Evolutionary conservation across 1,140 invertebrate species (phyloP).

Genomic region (Frieseomelitta varia): DNA sequence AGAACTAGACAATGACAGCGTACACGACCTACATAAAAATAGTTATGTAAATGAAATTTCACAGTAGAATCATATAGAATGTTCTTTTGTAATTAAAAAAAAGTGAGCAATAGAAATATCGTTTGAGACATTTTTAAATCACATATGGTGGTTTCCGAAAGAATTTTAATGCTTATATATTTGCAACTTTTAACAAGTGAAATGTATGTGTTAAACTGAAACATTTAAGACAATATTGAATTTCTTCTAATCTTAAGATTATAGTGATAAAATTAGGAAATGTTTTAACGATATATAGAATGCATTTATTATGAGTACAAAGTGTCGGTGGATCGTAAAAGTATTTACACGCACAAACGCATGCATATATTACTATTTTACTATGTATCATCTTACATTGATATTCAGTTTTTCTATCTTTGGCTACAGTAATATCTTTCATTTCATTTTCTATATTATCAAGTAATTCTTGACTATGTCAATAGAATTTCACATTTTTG

Average conservation of each 20-base stretch:
- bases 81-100: slow-evolving; percentile 17
- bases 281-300: neutral
- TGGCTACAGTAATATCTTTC: neutral
- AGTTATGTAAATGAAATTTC: slow-evolving; percentile 19
- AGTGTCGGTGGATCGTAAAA: neutral
- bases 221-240: neutral
- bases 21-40: slow-evolving; percentile 37
- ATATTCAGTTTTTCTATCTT: neutral
- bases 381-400: neutral
- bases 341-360: neutral
- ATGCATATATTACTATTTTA: neutral
- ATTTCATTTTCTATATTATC: neutral
- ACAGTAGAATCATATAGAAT: slow-evolving; percentile 13
- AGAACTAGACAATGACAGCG: slow-evolving; percentile 14
- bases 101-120: slow-evolving; percentile 20
- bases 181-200: neutral
- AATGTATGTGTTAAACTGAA: neutral
- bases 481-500: neutral
- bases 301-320: neutral
- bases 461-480: neutral
- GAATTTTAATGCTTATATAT: neutral
- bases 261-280: neutral
- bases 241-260: neutral
- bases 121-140: slow-evolving; percentile 13
- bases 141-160: neutral